Evolutionary conservation across 2,113 vertebrate genomes (phyloP).

Genomic region (Odontesthes bonariensis): DNA sequence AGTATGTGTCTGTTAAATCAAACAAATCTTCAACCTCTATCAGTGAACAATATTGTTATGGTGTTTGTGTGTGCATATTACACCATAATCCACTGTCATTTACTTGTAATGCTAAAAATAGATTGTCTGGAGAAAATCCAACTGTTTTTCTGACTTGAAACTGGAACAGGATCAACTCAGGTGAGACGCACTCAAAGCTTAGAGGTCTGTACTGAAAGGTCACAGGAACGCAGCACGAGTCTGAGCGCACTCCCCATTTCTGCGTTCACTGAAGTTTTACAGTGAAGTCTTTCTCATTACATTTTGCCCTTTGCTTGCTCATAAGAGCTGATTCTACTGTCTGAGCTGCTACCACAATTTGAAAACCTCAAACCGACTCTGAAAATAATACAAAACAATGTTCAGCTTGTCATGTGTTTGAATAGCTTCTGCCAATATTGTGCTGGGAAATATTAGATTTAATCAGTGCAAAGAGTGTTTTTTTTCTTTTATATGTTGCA

Average conservation of each 20-base stretch:
- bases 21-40: neutral
- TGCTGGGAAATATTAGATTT: conserved; percentile 27
- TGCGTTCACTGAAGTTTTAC: no score
- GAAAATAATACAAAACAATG: neutral
- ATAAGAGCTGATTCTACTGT: neutral
- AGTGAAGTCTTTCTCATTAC: neutral
- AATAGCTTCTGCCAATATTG: neutral
- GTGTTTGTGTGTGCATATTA: no score
- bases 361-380: neutral
- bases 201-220: no score
- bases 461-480: conserved; percentile 43
- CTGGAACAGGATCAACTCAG: no score
- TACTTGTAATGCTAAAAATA: no score
- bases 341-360: neutral
- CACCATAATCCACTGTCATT: no score
- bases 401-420: neutral
- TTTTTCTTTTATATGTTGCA: neutral
- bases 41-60: neutral
- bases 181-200: neutral
- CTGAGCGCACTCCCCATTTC: no score
- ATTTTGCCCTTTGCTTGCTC: neutral
- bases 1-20: no score
- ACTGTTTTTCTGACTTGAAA: no score
- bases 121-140: no score
- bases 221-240: no score